phyloP scores from a whole-genome alignment of 2,888 invertebrate species.

The Hesperia comma region DNA sequence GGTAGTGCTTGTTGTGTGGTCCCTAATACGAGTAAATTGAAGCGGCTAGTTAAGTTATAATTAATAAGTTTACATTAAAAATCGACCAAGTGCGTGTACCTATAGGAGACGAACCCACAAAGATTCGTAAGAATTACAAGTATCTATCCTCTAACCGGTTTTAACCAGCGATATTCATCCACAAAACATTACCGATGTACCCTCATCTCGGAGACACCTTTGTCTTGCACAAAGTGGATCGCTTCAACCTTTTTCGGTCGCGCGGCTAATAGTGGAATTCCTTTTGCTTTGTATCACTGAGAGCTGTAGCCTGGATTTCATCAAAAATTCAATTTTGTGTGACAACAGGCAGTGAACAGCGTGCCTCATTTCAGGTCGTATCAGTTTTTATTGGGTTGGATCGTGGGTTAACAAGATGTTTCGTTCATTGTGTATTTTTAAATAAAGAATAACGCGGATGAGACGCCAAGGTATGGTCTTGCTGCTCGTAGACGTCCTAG shows the following conservation, averaged over 20 bases:
- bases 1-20: no score
- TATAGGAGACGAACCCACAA: no score
- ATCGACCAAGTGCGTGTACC: no score
- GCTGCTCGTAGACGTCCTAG: no score
- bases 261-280: not conserved
- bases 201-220: not conserved
- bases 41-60: no score
- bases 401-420: not conserved
- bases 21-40: no score
- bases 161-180: not conserved
- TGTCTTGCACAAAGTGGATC: slow-evolving; percentile 9
- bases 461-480: no score
- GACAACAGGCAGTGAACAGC: not conserved
- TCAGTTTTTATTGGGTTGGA: not conserved
- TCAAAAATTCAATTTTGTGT: slow-evolving; percentile 1
- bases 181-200: not conserved
- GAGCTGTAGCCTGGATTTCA: slow-evolving; percentile 9
- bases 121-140: no score
- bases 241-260: slow-evolving; percentile 1
- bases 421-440: not conserved
- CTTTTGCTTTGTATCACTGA: slow-evolving; percentile 10
- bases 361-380: not conserved
- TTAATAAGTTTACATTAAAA: no score
- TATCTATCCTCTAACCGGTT: not conserved
- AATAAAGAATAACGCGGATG: not conserved